phyloP scores from a whole-genome alignment of 2,113 vertebrate genomes.

The Nothobranchius furzeri region DNA sequence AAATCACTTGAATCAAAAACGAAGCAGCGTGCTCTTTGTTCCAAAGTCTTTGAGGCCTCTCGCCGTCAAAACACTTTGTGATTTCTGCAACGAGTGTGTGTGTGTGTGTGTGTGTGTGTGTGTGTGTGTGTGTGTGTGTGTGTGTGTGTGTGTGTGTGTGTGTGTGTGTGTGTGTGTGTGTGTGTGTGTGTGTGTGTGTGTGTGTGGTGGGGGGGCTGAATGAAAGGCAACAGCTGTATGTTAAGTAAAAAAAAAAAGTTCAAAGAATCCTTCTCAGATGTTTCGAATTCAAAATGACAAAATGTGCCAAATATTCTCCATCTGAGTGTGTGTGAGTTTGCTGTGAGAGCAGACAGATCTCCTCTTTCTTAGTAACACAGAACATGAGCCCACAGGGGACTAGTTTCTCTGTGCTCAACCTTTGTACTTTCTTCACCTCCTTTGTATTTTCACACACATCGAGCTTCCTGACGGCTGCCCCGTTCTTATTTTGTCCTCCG shows the following conservation, averaged over 20 bases:
- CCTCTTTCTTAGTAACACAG: slow-evolving; percentile 19
- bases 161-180: slow-evolving; percentile 13
- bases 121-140: too few species aligned
- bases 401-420: slow-evolving; percentile 66
- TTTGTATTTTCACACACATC: slow-evolving; percentile 63
- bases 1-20: slow-evolving; percentile 79
- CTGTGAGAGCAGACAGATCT: slow-evolving; percentile 50
- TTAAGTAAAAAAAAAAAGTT: slow-evolving; percentile 55
- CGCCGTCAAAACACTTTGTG: slow-evolving; percentile 1
- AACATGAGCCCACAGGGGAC: slow-evolving; percentile 59
- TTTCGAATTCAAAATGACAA: slow-evolving; percentile 74
- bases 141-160: too few species aligned
- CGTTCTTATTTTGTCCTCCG: slow-evolving; percentile 66
- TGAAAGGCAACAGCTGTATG: slow-evolving; percentile 70
- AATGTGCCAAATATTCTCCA: slow-evolving; percentile 10
- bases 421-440: slow-evolving; percentile 72
- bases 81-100: slow-evolving; percentile 4
- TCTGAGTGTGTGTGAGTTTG: background rate
- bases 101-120: too few species aligned
- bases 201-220: slow-evolving; percentile 31
- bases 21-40: slow-evolving; percentile 54
- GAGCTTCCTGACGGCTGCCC: slow-evolving; percentile 44
- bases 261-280: slow-evolving; percentile 60
- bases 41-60: slow-evolving; percentile 26
- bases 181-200: background rate